These are phyloP conservation scores for Paedocypris micromegethes DNA, from an alignment of 2,797 vertebrate species.

Conservation along the genomic window DNA sequence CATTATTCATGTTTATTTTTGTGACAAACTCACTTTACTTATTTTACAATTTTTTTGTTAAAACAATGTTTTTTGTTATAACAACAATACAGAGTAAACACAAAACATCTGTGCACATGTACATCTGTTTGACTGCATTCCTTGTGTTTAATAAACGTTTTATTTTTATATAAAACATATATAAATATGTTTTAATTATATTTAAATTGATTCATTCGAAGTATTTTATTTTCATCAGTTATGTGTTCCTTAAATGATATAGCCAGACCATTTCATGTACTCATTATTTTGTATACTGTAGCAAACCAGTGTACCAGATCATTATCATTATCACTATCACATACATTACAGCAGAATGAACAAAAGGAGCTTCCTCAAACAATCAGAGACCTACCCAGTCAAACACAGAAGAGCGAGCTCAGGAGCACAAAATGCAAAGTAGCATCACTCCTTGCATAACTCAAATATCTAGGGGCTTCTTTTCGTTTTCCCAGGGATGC, in stretches of 20 bases:
- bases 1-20: too few species aligned
- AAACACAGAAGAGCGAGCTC: conserved; percentile 1
- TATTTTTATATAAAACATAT: too few species aligned
- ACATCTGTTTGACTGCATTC: too few species aligned
- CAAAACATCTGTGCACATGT: too few species aligned
- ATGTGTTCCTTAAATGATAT: not conserved
- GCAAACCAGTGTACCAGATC: not conserved
- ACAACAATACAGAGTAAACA: too few species aligned
- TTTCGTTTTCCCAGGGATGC: not conserved
- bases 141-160: too few species aligned
- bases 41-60: too few species aligned
- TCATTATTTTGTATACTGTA: conserved; percentile 2
- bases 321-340: too few species aligned
- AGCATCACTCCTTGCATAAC: not conserved
- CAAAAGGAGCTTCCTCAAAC: not conserved
- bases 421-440: not conserved
- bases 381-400: not conserved
- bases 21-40: too few species aligned
- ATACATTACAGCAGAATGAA: not conserved
- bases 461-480: conserved; percentile 7
- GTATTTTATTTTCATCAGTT: too few species aligned
- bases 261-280: not conserved
- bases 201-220: too few species aligned
- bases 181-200: not conserved
- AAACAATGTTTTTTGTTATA: too few species aligned